Base-by-base conservation (phyloP, 2,113 vertebrate species). In the Danionella cerebrum region DNA sequence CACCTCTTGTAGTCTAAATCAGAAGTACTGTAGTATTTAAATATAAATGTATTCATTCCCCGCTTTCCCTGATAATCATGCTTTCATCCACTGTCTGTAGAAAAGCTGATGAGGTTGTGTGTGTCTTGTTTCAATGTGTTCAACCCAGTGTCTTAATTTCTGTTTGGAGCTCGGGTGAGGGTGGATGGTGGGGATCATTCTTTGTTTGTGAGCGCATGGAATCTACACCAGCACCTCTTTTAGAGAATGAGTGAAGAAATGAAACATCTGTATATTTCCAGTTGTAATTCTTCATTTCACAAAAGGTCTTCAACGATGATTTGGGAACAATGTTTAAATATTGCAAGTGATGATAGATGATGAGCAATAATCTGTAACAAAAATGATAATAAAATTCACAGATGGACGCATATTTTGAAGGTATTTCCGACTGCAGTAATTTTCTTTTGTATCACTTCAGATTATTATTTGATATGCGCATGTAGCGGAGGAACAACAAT, bases 311-410 rank as follows among this genome's bases (percentile, higher is more conserved):
- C 80, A 73, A 86, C 78, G 83, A 83, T 82, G 74, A 85, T 71
- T 89, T 92, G 82, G 87, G 83, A 73, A 88, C 86, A 88, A 77
- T 91, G 85, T 91, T 94, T 88, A 87, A 92, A 89, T 92, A 92
- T 93, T 90, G 80, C 82, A 90, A 94, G 90, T 94, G 90, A 92
- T 90, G 86, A 88, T 97, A 95, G 90, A 94, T 89, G 90, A 97
- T 89, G 90, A 97, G 94, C 94, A 97, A 98, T 98, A 98, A 98
- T 87, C 83, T 97, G 93, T 96, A 96, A 74, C 87, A 88, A 89
- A 88, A 82, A 78, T 9, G 5, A 76, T 72, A 79, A 77, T 25
- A 75, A 79, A 85, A 77, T 80, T 62, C 47, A 79, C 68, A 51
- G 33, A 50, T 29, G 54, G 38, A 54, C 41, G 41, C 14, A 16